phyloP scores from a whole-genome alignment of 2,113 vertebrate species.

The Morone chrysops region DNA sequence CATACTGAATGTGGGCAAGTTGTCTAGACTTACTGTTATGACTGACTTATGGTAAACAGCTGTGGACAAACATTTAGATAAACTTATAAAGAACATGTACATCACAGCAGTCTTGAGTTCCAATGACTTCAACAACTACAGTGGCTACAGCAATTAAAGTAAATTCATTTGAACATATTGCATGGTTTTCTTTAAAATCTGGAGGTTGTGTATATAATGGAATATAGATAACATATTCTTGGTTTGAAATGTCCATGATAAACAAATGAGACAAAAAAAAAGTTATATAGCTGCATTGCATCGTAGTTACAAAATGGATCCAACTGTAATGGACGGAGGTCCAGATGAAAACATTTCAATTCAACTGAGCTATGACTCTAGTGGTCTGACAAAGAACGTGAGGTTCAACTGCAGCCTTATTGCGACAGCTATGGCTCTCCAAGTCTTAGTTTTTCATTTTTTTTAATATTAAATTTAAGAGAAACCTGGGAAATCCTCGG shows the following conservation, averaged over 20 bases:
- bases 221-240: not conserved
- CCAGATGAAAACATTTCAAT: not conserved
- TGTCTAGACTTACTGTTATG: no score
- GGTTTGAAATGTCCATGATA: not conserved
- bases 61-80: no score
- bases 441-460: not conserved
- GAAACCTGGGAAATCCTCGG: not conserved
- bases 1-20: no score
- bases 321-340: not conserved
- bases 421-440: not conserved
- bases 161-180: no score
- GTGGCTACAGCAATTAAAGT: no score
- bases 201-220: no score
- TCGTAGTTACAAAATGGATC: no score
- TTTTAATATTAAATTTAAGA: not conserved
- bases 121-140: no score
- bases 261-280: not conserved
- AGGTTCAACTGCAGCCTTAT: not conserved
- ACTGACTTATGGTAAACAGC: no score
- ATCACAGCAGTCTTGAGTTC: no score
- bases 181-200: no score
- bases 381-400: not conserved
- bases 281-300: not conserved
- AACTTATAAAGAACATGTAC: no score
- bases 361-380: not conserved